Conservation (phyloP, 2,113 vertebrate genomes). For the Opisthocomus hoazin region DNA sequence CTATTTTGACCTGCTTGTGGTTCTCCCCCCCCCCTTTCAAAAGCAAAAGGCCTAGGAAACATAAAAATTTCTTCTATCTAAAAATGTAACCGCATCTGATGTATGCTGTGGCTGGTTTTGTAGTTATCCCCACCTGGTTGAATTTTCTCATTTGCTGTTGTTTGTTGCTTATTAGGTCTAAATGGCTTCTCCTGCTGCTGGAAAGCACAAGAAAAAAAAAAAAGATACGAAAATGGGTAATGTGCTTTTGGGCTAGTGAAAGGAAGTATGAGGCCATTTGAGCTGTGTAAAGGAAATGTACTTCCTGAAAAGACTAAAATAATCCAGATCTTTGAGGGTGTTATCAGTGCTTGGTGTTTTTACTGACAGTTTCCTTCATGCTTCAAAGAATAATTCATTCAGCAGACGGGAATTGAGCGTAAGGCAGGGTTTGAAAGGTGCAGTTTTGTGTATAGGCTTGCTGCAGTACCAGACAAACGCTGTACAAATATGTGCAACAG, state of each 20-base stretch:
- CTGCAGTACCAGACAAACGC: background rate
- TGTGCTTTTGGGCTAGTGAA: background rate
- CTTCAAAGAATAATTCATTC: background rate
- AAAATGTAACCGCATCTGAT: background rate
- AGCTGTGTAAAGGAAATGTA: background rate
- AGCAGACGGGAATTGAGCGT: background rate
- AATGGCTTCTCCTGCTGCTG: background rate
- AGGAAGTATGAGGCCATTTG: background rate
- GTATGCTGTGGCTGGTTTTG: background rate
- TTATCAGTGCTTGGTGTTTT: background rate
- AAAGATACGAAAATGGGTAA: background rate
- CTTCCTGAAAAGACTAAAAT: slow-evolving; percentile 6
- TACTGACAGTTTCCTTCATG: background rate
- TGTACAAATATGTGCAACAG: background rate
- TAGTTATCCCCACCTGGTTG: background rate
- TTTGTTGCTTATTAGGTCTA: background rate
- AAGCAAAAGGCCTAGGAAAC: background rate
- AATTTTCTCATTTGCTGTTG: background rate
- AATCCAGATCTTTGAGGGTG: background rate
- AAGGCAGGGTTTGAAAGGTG: background rate
- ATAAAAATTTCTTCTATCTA: background rate
- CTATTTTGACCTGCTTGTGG: background rate
- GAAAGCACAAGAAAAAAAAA: background rate
- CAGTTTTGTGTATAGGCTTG: background rate
- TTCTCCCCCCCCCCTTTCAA: too few relatives aligned